Percentiles rank a stretch among this genome's conserved stretches.
Conservation (phyloP, 2,888 invertebrate genomes). For the Clepsis dumicolana region DNA sequence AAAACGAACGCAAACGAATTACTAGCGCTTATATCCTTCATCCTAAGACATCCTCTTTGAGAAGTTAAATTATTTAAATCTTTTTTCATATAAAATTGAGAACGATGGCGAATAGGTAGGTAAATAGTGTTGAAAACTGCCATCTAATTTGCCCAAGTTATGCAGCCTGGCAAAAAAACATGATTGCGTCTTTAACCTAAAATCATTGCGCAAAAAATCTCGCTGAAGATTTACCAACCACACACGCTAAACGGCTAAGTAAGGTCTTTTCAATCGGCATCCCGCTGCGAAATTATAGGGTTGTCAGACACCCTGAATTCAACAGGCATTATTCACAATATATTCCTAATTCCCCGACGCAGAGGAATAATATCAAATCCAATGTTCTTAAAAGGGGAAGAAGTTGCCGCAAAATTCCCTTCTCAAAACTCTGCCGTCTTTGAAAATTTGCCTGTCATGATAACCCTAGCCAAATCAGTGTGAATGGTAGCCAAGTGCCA, state of each 20-base stretch:
- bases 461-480: constrained; percentile 14
- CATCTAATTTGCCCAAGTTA: constrained; percentile 21
- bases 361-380: background rate
- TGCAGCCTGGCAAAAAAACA: constrained; percentile 26
- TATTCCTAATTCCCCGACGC: background rate
- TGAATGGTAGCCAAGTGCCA: constrained; percentile 26
- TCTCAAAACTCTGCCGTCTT: no score
- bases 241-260: constrained; percentile 30
- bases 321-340: background rate
- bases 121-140: background rate
- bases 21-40: no score
- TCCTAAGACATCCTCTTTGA: no score
- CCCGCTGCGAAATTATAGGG: constrained; percentile 22
- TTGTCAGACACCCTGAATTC: background rate
- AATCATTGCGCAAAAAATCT: constrained; percentile 27
- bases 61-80: background rate
- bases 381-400: no score
- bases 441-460: background rate
- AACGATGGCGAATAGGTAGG: background rate
- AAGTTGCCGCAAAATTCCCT: no score
- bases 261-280: constrained; percentile 42
- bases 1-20: background rate
- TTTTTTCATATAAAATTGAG: background rate
- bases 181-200: constrained; percentile 30
- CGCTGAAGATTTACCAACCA: constrained; percentile 32